Conservation (phyloP, 1,140 invertebrate genomes). For the Mizuhopecten yessoensis region DNA sequence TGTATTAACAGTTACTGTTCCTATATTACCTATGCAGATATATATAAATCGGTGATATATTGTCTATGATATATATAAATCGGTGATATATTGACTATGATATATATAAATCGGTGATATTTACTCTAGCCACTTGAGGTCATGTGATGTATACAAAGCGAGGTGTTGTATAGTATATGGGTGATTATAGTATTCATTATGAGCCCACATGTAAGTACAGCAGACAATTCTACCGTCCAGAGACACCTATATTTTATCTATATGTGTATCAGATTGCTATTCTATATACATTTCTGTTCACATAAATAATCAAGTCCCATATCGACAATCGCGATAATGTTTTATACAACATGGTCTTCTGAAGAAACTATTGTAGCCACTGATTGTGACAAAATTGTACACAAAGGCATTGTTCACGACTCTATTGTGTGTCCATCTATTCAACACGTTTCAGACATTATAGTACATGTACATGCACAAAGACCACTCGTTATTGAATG, state of each 20-base stretch:
- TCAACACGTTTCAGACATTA: not conserved
- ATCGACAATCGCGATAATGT: not conserved
- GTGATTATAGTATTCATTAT: not conserved
- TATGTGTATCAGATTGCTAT: not conserved
- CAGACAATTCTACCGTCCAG: not conserved
- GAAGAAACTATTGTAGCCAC: not conserved
- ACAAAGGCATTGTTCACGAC: not conserved
- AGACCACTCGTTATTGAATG: not conserved
- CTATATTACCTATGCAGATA: no score
- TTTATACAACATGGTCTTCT: not conserved
- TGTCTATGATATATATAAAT: no score
- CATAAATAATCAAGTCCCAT: not conserved
- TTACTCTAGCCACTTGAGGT: no score
- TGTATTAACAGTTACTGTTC: no score
- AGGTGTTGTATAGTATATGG: not conserved
- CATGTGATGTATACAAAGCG: not conserved
- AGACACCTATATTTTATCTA: not conserved
- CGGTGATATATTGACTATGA: no score
- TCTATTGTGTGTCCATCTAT: not conserved
- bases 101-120: not conserved
- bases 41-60: no score
- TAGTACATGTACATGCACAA: constrained; percentile 11
- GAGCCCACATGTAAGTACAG: not conserved
- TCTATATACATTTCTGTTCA: not conserved
- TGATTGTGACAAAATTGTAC: not conserved